A percentile compares a stretch with the other conserved stretches of the same genome.
phyloP scores from a whole-genome alignment of 2,888 invertebrate species.

The Phyto melanocephala region DNA sequence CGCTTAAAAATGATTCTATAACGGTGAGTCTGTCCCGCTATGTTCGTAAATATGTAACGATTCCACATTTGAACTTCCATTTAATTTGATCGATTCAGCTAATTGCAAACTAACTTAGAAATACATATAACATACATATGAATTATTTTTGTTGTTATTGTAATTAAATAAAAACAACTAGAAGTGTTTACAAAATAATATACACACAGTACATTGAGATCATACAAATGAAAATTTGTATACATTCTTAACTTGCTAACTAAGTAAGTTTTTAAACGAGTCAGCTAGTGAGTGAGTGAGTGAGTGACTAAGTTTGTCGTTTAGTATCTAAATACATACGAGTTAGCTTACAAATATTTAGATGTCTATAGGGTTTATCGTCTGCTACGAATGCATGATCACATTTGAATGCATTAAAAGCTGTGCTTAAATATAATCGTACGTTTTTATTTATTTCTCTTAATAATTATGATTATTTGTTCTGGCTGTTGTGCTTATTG shows the following conservation, averaged over 20 bases:
- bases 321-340: not conserved
- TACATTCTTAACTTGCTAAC: slow-evolving; percentile 33
- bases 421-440: not conserved
- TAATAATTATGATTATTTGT: slow-evolving; percentile 32
- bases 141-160: not conserved
- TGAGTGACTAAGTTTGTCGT: not conserved
- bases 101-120: slow-evolving; percentile 63
- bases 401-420: not conserved
- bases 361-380: slow-evolving; percentile 8
- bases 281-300: not conserved
- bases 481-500: slow-evolving; percentile 33
- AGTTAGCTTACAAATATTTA: not conserved
- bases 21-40: not conserved
- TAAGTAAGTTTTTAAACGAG: not conserved
- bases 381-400: not conserved
- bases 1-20: slow-evolving; percentile 24
- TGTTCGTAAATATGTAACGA: not conserved
- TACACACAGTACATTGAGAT: slow-evolving; percentile 18
- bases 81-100: slow-evolving; percentile 67
- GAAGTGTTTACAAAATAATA: slow-evolving; percentile 39
- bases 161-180: slow-evolving; percentile 6
- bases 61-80: slow-evolving; percentile 58
- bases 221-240: slow-evolving; percentile 9
- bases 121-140: not conserved
- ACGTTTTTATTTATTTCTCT: not conserved